Evolutionary conservation across 2,888 invertebrate species (phyloP), one percentile per base, ranked within the genome.

Genomic region (Volucella zonaria): DNA sequence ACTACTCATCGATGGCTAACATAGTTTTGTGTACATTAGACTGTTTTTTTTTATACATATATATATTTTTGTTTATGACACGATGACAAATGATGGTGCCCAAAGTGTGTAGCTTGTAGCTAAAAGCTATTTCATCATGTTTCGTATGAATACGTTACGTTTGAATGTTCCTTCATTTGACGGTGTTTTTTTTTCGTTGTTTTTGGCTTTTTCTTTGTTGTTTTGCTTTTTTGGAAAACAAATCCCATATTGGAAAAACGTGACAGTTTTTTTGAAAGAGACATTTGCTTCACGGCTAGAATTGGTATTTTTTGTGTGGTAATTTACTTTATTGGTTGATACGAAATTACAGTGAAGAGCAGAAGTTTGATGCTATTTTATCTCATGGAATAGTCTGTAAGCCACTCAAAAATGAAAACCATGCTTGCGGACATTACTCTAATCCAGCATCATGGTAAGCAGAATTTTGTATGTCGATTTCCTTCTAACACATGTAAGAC

Each of bases 231-330:
- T 45, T 10, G 9, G 31, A 23, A 52, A 52, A 45, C 2, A 54
- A 54, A 62, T 14, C 47, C 68, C 68, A 77, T 70, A 77, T 77
- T 77, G 61, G 70, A 42, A 54, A 68, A 70, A 77, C 70, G 77
- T 77, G 77, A 77, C 77, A 54, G 45, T 70, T 77, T 77, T 61
- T 77, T 40, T 23, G 43, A 68, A 68, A 62, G 15, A 31, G 40
- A 15, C 12, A 70, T 52, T 73, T 14, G 18, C 47, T 23, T 23
- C 49, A 43, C 14, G 38, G 14, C 51, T 71, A 49, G 42, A 31
- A 15, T 59, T 18, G 18, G 14, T 18, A 15, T 71, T 43, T n/a
- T 51, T 10, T 51, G 31, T 59, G 47, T 9, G 12, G 23, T 42
- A 59, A 11, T 59, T 59, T n/a, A 43, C 42, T 51, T 71, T 42